A percentile compares a stretch with the other conserved stretches of the same genome.
Conservation (phyloP, 2,113 vertebrate genomes). For the Narcine bancroftii region DNA sequence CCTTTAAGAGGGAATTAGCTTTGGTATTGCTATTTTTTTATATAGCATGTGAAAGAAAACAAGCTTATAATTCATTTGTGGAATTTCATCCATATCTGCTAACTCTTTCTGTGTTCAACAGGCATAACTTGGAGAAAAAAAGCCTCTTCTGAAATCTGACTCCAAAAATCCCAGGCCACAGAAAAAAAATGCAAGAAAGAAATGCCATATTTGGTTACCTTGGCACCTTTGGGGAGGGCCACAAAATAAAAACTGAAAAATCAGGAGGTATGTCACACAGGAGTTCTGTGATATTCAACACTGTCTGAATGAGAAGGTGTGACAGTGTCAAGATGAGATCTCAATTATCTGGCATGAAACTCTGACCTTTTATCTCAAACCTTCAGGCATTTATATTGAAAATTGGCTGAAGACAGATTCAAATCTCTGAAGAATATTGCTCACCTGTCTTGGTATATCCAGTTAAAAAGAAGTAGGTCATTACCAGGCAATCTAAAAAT, state of each 20-base stretch:
- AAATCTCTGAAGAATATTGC: neutral
- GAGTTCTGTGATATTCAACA: neutral
- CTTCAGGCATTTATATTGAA: neutral
- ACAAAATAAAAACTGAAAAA: constrained; percentile 4
- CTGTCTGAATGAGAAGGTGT: neutral
- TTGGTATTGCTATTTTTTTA: too few relatives aligned
- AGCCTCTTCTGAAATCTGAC: neutral
- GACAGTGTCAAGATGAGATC: neutral
- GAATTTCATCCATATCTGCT: neutral
- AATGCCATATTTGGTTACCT: neutral
- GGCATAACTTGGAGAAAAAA: neutral
- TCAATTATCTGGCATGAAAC: neutral
- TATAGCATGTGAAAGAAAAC: neutral
- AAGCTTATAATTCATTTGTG: neutral
- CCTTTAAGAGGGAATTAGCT: too few relatives aligned
- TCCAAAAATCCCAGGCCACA: neutral
- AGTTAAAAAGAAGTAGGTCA: neutral
- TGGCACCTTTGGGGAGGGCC: neutral
- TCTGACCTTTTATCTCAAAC: neutral
- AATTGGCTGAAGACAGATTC: neutral
- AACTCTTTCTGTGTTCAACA: neutral
- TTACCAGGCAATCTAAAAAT: neutral
- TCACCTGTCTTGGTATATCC: neutral
- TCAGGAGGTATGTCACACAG: neutral
- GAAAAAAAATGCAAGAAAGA: neutral